phyloP scores from a whole-genome alignment of 2,797 vertebrate genomes.

The Eulemur mongoz region DNA sequence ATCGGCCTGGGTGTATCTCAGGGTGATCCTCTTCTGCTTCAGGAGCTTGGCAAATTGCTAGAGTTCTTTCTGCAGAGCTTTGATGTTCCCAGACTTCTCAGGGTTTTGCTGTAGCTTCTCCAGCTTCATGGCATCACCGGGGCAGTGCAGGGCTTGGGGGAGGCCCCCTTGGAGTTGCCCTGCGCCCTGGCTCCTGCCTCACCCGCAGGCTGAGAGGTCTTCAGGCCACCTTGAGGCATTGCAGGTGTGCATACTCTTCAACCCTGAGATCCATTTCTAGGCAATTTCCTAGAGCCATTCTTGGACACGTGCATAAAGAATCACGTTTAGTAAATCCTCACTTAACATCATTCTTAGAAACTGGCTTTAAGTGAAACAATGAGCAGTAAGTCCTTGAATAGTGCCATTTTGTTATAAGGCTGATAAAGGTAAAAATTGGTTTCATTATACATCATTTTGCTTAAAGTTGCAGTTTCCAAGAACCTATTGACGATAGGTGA shows the following conservation, averaged over 20 bases:
- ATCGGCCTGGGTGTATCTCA: conserved; percentile 77
- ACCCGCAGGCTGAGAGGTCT: background rate
- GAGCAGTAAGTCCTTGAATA: background rate
- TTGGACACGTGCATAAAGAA: background rate
- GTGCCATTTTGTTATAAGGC: background rate
- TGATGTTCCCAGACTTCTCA: conserved; percentile 72
- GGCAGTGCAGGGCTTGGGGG: background rate
- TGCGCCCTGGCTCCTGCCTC: background rate
- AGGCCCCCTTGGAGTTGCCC: background rate
- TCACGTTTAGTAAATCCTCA: background rate
- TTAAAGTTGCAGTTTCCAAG: background rate
- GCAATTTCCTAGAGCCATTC: background rate
- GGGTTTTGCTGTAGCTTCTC: background rate
- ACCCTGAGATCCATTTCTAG: background rate
- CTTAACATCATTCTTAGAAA: background rate
- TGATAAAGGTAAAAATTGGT: background rate
- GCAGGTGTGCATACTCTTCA: background rate
- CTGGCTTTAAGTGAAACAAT: background rate
- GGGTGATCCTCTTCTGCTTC: too few species aligned
- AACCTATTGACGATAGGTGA: background rate
- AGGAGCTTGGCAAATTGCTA: conserved; percentile 83
- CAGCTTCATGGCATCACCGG: background rate
- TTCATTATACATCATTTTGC: background rate
- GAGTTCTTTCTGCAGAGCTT: conserved; percentile 81
- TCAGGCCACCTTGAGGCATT: background rate